A percentile compares a stretch with the other conserved stretches of the same genome.
phyloP scores from a whole-genome alignment of 2,113 vertebrate genomes.

The Percopsis transmontana region DNA sequence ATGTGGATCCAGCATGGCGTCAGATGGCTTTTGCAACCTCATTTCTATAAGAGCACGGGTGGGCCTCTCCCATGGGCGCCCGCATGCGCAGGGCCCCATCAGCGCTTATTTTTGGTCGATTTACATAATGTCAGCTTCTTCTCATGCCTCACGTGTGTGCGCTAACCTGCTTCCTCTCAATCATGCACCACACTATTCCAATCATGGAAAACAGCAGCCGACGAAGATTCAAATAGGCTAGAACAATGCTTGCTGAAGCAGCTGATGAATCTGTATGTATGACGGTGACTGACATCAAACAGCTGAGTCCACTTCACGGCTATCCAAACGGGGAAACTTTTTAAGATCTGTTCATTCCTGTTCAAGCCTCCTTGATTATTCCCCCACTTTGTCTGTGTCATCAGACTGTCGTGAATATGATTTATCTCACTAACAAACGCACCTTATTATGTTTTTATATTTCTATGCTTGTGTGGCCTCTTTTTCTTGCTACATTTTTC shows the following conservation, averaged over 20 bases:
- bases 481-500: slow-evolving; percentile 2
- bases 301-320: slow-evolving; percentile 48
- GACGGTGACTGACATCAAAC: slow-evolving; percentile 38
- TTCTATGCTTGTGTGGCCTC: not conserved
- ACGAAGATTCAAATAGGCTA: slow-evolving; percentile 43
- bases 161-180: slow-evolving; percentile 24
- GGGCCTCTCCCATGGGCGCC: not conserved
- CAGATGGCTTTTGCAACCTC: slow-evolving; percentile 9
- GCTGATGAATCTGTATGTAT: slow-evolving; percentile 50
- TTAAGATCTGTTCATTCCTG: slow-evolving; percentile 19
- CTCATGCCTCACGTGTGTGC: slow-evolving; percentile 3
- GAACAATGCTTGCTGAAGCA: slow-evolving; percentile 38
- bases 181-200: slow-evolving; percentile 29
- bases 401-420: slow-evolving; percentile 25
- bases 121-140: slow-evolving; percentile 18
- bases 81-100: not conserved
- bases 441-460: slow-evolving; percentile 16
- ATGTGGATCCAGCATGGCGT: not conserved
- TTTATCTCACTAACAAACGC: slow-evolving; percentile 9
- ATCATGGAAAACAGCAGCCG: slow-evolving; percentile 43
- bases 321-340: slow-evolving; percentile 29
- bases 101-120: slow-evolving; percentile 12
- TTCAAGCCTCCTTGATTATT: slow-evolving; percentile 40
- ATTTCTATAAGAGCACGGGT: not conserved
- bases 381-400: slow-evolving; percentile 31